These are phyloP conservation scores for Ormyrus pomaceus DNA, from an alignment of 2,888 invertebrate species.

Conservation along the genomic window DNA sequence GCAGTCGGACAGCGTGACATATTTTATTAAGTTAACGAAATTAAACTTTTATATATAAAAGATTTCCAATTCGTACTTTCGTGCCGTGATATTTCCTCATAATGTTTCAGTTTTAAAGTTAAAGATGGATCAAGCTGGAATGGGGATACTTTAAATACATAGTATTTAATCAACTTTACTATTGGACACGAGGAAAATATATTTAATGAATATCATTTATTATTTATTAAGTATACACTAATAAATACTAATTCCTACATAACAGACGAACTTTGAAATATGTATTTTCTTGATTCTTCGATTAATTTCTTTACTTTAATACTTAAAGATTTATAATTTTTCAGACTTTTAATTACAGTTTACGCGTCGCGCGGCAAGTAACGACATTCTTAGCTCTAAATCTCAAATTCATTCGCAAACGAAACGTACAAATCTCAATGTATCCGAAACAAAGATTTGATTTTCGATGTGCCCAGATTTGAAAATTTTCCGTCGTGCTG, in stretches of 20 bases:
- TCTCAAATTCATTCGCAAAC: too few species aligned
- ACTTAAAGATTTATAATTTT: neutral
- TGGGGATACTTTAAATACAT: neutral
- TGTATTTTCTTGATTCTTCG: constrained; percentile 10
- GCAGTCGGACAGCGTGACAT: too few species aligned
- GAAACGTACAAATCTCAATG: constrained; percentile 1
- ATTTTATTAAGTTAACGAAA: too few species aligned
- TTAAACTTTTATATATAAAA: too few species aligned
- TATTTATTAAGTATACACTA: neutral
- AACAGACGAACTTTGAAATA: neutral
- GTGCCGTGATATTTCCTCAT: too few species aligned
- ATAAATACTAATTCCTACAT: neutral
- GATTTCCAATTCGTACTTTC: too few species aligned
- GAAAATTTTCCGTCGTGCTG: neutral
- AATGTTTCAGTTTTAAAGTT: too few species aligned
- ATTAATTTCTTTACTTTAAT: neutral
- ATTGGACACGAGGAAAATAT: neutral
- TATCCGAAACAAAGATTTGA: neutral
- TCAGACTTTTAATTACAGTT: constrained; percentile 41
- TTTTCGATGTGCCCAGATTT: neutral
- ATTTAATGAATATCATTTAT: neutral
- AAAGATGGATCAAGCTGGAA: too few species aligned
- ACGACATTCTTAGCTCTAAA: constrained; percentile 15
- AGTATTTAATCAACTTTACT: neutral
- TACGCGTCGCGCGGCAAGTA: constrained; percentile 18